Evolutionary conservation across 1,140 invertebrate genomes (phyloP).

Genomic region (Leptinotarsa defecta): DNA sequence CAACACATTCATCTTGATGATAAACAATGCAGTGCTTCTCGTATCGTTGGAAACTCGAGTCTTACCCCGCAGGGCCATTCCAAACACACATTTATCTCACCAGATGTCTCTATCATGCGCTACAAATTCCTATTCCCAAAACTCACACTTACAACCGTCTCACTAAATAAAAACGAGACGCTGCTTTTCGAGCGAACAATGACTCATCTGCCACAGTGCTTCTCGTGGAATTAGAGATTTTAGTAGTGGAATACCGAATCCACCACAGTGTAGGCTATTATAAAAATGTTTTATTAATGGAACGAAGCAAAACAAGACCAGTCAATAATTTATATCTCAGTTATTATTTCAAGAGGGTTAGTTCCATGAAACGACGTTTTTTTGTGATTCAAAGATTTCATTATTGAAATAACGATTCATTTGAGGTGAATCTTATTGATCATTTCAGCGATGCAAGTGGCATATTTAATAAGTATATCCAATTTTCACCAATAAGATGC

Average conservation of each 20-base stretch:
- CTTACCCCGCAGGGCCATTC: conserved; percentile 7
- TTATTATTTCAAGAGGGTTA: no score
- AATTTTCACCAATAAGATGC: no score
- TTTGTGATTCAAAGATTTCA: no score
- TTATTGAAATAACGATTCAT: no score
- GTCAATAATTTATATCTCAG: no score
- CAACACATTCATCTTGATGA: conserved; percentile 11
- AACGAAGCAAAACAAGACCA: not conserved
- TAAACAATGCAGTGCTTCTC: conserved; percentile 13
- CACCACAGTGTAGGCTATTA: conserved; percentile 12
- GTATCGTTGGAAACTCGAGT: not conserved
- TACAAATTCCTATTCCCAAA: conserved; percentile 17
- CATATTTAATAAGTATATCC: no score
- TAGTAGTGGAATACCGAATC: conserved; percentile 3
- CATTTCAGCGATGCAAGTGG: no score
- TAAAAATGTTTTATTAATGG: conserved; percentile 14
- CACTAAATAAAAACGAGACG: conserved; percentile 14
- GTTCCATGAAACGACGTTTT: no score
- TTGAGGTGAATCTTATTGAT: no score
- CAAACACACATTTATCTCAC: conserved; percentile 20
- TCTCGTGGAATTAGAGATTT: conserved; percentile 11
- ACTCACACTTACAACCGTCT: conserved; percentile 13
- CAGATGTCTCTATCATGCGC: conserved; percentile 19
- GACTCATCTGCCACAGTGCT: conserved; percentile 14
- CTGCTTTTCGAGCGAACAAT: conserved; percentile 7